These are phyloP conservation scores for Acanthosepion lycidas DNA, from an alignment of 2,888 invertebrate species.

Conservation along the genomic window DNA sequence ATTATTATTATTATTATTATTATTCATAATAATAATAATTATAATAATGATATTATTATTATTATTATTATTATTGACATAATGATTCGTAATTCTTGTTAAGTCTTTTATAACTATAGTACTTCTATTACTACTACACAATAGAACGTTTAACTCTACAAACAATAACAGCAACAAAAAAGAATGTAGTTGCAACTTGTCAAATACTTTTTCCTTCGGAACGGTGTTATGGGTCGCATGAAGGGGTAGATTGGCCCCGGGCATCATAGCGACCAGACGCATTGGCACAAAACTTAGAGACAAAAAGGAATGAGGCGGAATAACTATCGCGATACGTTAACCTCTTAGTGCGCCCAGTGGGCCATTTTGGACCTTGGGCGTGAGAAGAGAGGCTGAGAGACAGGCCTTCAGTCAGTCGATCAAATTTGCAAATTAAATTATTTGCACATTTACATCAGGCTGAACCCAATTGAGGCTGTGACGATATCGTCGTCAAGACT, in stretches of 20 bases:
- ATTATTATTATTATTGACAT: neutral
- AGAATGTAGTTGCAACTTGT: neutral
- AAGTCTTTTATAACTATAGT: neutral
- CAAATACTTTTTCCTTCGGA: neutral
- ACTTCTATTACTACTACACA: neutral
- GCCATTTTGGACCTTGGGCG: constrained; percentile 8
- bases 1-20: no score
- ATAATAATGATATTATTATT: neutral
- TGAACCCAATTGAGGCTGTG: neutral
- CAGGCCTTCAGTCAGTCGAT: constrained; percentile 17
- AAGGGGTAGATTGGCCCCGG: neutral
- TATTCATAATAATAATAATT: no score
- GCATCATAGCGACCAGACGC: neutral
- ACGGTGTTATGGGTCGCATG: neutral
- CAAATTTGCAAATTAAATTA: constrained; percentile 21
- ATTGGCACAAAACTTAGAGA: neutral
- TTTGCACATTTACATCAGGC: constrained; percentile 21
- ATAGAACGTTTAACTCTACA: neutral
- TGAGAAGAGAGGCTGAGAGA: neutral
- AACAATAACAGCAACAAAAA: neutral
- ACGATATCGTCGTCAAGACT: neutral
- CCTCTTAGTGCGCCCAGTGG: neutral
- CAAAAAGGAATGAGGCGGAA: neutral
- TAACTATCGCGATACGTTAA: neutral
- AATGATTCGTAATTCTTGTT: neutral